phyloP scores from a whole-genome alignment of 2,888 invertebrate species.

The Osedax frankpressi region DNA sequence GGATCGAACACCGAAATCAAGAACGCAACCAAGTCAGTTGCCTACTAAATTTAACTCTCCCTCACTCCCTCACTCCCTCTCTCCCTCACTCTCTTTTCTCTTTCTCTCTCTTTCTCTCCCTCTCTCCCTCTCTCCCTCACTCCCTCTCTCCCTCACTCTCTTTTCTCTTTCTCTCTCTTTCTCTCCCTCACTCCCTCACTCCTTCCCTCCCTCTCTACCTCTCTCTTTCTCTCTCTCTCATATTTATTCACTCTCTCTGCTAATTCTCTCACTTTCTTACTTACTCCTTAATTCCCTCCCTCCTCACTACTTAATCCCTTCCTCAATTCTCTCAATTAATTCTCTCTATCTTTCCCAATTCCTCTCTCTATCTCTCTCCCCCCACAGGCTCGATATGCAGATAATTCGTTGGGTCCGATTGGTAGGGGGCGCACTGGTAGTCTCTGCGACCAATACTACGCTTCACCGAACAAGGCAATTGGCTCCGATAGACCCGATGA shows the following conservation, averaged over 20 bases:
- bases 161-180: neutral
- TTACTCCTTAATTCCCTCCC: neutral
- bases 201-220: neutral
- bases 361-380: neutral
- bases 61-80: neutral
- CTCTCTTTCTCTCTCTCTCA: neutral
- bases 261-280: neutral
- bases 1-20: neutral
- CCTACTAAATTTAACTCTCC: too few species aligned
- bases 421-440: slow-evolving; percentile 46
- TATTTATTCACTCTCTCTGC: neutral
- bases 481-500: neutral
- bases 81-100: neutral
- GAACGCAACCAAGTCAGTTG: neutral
- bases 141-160: neutral
- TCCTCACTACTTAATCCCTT: neutral
- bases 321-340: too few species aligned
- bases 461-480: neutral
- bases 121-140: neutral
- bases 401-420: slow-evolving; percentile 39
- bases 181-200: neutral
- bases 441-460: slow-evolving; percentile 26
- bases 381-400: neutral
- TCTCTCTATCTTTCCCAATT: neutral
- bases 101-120: neutral